Conservation (phyloP, 2,797 vertebrate species). For the Phoebastria nigripes region DNA sequence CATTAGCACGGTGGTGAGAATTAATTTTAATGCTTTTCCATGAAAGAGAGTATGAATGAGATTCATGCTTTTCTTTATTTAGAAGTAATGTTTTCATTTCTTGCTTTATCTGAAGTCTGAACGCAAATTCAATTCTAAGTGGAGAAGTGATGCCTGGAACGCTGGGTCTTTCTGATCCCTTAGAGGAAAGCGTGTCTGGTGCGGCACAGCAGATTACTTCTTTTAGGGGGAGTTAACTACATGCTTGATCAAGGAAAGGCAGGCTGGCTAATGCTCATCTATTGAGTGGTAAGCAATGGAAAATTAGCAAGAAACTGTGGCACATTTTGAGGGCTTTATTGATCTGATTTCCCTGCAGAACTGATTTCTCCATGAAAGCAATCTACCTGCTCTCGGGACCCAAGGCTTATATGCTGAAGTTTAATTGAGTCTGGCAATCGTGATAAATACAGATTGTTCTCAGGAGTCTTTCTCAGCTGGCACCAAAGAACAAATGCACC, state of each 20-base stretch:
- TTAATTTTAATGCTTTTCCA: constrained; percentile 35
- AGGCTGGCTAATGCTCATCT: not conserved
- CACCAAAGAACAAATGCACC: not conserved
- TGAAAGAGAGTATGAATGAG: not conserved
- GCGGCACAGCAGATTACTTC: not conserved
- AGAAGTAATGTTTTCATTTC: constrained; percentile 19
- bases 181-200: not conserved
- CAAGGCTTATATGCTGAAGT: not conserved
- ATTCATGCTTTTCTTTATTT: constrained; percentile 7
- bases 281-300: not conserved
- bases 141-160: not conserved
- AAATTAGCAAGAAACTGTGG: not conserved
- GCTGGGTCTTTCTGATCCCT: not conserved
- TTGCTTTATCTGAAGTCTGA: constrained; percentile 6
- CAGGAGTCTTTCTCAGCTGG: not conserved
- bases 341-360: not conserved
- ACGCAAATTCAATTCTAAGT: not conserved
- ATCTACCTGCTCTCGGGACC: not conserved
- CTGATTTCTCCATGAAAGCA: not conserved
- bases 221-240: not conserved
- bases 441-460: not conserved
- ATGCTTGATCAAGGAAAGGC: not conserved
- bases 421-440: not conserved
- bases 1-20: constrained; percentile 2
- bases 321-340: not conserved